Percentiles rank a stretch among this genome's conserved stretches.
phyloP scores from a whole-genome alignment of 2,797 vertebrate species.

The Paratrypauchen microcephalus region DNA sequence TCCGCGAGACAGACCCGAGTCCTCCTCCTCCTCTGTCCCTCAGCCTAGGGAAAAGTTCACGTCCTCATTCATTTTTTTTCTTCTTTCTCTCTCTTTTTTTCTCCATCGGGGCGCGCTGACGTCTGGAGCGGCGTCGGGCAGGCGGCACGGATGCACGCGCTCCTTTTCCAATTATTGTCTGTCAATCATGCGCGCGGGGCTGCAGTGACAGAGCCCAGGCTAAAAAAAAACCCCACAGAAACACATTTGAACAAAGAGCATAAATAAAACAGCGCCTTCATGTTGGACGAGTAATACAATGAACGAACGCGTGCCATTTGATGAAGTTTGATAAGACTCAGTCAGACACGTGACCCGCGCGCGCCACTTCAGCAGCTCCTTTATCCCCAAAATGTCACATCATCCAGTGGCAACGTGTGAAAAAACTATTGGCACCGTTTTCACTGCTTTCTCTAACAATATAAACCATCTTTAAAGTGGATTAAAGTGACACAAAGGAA shows the following conservation, averaged over 20 bases:
- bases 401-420: neutral
- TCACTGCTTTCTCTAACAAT: neutral
- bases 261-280: neutral
- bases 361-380: neutral
- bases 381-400: slow-evolving; percentile 1
- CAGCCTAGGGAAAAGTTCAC: slow-evolving; percentile 52
- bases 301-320: neutral
- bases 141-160: slow-evolving; percentile 62
- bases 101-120: slow-evolving; percentile 57
- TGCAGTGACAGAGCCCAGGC: neutral
- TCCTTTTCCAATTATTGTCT: slow-evolving; percentile 66
- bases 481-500: neutral
- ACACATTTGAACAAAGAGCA: neutral
- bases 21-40: slow-evolving; percentile 6
- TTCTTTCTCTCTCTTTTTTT: neutral
- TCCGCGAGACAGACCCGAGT: slow-evolving; percentile 40
- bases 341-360: neutral
- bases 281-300: neutral
- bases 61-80: slow-evolving; percentile 36
- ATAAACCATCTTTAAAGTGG: neutral
- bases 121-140: slow-evolving; percentile 71
- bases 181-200: slow-evolving; percentile 55
- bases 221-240: neutral
- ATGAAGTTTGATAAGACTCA: slow-evolving; percentile 4
- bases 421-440: neutral